Percentiles rank a stretch among this genome's conserved stretches.
phyloP scores from a whole-genome alignment of 1,140 invertebrate species.

The Pararge aegeria region DNA sequence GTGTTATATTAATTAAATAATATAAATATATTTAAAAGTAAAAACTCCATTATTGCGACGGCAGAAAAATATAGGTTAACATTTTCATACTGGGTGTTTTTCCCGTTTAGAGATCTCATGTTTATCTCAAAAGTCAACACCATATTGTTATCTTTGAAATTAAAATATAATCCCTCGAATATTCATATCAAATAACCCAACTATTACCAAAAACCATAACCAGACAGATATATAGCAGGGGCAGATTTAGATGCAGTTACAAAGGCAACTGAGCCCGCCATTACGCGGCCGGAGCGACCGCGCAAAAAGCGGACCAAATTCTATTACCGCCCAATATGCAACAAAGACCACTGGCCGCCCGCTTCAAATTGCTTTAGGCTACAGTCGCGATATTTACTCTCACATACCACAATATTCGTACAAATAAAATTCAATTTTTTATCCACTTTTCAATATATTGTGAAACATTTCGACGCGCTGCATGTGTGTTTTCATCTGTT shows the following conservation, averaged over 20 bases:
- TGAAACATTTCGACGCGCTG: constrained; percentile 24
- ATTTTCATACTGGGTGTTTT: too few species aligned
- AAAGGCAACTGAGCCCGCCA: constrained; percentile 70
- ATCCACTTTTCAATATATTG: constrained; percentile 43
- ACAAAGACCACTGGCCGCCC: constrained; percentile 74
- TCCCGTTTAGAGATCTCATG: too few species aligned
- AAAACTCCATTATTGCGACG: too few species aligned
- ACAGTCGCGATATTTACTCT: constrained; percentile 72
- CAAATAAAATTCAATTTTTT: constrained; percentile 68
- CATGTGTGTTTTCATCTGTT: constrained; percentile 13
- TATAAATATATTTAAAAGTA: too few species aligned
- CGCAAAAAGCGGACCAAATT: constrained; percentile 78
- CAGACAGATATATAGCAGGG: constrained; percentile 44
- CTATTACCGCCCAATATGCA: constrained; percentile 77
- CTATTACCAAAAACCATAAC: constrained; percentile 43
- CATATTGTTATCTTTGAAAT: too few species aligned
- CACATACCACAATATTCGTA: constrained; percentile 61
- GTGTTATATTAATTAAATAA: too few species aligned
- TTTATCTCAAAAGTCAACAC: too few species aligned
- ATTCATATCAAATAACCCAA: too few species aligned
- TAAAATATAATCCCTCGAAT: too few species aligned
- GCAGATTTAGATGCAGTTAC: constrained; percentile 73
- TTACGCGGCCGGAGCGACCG: constrained; percentile 59
- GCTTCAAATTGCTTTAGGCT: constrained; percentile 77
- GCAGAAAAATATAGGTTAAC: too few species aligned